phyloP scores from a whole-genome alignment of 2,113 vertebrate species.

The Cephalopholis sonnerati region DNA sequence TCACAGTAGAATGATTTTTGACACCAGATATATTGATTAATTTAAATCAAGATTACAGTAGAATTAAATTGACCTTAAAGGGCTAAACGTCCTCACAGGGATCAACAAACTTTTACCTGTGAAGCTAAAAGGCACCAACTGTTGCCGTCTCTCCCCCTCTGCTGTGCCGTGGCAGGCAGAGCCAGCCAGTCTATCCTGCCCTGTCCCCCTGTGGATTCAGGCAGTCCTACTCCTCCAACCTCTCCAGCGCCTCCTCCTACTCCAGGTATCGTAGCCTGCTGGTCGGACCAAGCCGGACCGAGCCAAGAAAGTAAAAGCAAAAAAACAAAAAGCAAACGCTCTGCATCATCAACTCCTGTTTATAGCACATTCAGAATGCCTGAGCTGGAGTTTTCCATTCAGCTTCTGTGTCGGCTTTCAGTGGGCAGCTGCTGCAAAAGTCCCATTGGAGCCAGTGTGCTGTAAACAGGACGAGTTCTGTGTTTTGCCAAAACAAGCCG shows the following conservation, averaged over 20 bases:
- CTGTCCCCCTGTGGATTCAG: slow-evolving; percentile 98
- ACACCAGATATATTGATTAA: not conserved
- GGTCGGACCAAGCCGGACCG: slow-evolving; percentile 55
- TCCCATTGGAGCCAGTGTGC: slow-evolving; percentile 44
- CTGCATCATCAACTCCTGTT: slow-evolving; percentile 62
- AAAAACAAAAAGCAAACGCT: slow-evolving; percentile 6
- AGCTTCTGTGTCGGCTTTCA: not conserved
- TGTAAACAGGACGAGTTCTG: slow-evolving; percentile 64
- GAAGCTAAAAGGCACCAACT: slow-evolving; percentile 55
- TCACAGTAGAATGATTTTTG: not conserved
- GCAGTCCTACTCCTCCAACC: slow-evolving; percentile 92
- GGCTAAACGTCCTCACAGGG: not conserved
- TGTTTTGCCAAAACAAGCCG: slow-evolving; percentile 26
- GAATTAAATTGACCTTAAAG: not conserved
- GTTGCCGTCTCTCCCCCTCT: slow-evolving; percentile 75
- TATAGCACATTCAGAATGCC: slow-evolving; percentile 57
- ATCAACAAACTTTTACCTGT: slow-evolving; percentile 17
- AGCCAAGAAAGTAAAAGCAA: not conserved
- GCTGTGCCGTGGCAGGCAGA: slow-evolving; percentile 90
- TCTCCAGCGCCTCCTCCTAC: slow-evolving; percentile 94
- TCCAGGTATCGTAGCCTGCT: slow-evolving; percentile 92
- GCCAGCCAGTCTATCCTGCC: slow-evolving; percentile 95
- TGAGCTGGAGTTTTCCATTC: slow-evolving; percentile 41
- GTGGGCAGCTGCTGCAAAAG: slow-evolving; percentile 23
- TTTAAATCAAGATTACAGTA: not conserved